Percentiles rank a stretch among this genome's conserved stretches.
Conservation (phyloP, 1,140 invertebrate genomes). For the Diprion similis region DNA sequence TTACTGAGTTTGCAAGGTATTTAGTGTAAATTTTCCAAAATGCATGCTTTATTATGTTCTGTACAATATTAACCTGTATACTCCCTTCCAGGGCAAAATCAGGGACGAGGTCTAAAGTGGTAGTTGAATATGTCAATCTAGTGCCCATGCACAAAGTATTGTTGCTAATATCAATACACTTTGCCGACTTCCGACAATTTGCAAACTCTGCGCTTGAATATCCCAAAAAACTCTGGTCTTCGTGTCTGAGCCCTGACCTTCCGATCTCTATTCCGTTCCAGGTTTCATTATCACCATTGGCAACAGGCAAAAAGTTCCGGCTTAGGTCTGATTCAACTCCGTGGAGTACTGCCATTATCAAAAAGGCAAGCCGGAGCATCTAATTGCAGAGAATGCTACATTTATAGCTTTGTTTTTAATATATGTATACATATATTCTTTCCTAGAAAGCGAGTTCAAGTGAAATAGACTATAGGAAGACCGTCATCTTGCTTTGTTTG, state of each 20-base stretch:
- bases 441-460: slow-evolving; percentile 19
- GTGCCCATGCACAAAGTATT: slow-evolving; percentile 75
- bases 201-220: slow-evolving; percentile 44
- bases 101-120: slow-evolving; percentile 77
- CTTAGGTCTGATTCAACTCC: slow-evolving; percentile 35
- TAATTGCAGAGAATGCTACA: slow-evolving; percentile 13
- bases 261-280: slow-evolving; percentile 43
- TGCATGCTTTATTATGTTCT: neutral
- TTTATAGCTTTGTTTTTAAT: slow-evolving; percentile 11
- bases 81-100: slow-evolving; percentile 72
- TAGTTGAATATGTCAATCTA: slow-evolving; percentile 76
- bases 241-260: slow-evolving; percentile 37
- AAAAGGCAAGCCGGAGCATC: slow-evolving; percentile 37
- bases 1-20: neutral
- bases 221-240: slow-evolving; percentile 46
- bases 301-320: slow-evolving; percentile 34
- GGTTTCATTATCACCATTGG: slow-evolving; percentile 41
- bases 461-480: slow-evolving; percentile 15
- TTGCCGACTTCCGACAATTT: slow-evolving; percentile 65
- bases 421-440: slow-evolving; percentile 13
- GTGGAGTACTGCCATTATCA: slow-evolving; percentile 23
- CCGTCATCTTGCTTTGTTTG: no score
- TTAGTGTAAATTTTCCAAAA: neutral
- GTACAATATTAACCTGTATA: slow-evolving; percentile 57
- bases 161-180: slow-evolving; percentile 71